Evolutionary conservation across 2,888 invertebrate species (phyloP), one percentile per base, ranked within the genome.

Genomic region (Melinaea menophilus): DNA sequence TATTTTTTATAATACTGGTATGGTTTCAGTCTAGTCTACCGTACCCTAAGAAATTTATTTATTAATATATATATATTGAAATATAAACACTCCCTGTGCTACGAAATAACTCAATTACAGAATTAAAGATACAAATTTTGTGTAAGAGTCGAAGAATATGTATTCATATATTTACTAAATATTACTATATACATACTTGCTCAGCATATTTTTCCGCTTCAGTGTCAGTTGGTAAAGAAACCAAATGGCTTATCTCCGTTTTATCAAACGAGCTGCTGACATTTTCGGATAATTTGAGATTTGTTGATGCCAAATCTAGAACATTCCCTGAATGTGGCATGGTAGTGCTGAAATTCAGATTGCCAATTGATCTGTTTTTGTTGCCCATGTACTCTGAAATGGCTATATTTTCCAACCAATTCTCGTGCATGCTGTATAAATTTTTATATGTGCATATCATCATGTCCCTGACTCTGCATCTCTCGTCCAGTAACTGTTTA

Each of bases 401-500:
- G 2, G 90, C 82, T 12, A 89, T 80, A 69, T 88, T 88, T 67
- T 90, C 87, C 0, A 90, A 76, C 85, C 88, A 87, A 62, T 88
- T 87, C 69, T 91, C 90, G 66, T 88, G 88, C 34, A 92, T 79
- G 68, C 85, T 85, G 74, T 86, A 90, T 60, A 92, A 80, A 72
- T 92, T 94, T 88, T 91, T 93, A 72, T 93, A 94, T 5, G 94
- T 93, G 76, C 92, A 93, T 4, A 94, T 75, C 67, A 93, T 88
- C 78, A 93, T 92, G 58, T 93, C 93, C 61, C 94, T 88, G 11
- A 94, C 86, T 79, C 92, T 88, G 69, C 92, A 92, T 60, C 93
- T 91, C 77, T 96, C 96, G 71, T 95, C 94, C 37, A 96, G 82
- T 61, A 96, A 78, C 69, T 92, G 91, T 79, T 94, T 94, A 67